Evolutionary conservation across 2,797 vertebrate genomes (phyloP).

Genomic region (Falco cherrug): DNA sequence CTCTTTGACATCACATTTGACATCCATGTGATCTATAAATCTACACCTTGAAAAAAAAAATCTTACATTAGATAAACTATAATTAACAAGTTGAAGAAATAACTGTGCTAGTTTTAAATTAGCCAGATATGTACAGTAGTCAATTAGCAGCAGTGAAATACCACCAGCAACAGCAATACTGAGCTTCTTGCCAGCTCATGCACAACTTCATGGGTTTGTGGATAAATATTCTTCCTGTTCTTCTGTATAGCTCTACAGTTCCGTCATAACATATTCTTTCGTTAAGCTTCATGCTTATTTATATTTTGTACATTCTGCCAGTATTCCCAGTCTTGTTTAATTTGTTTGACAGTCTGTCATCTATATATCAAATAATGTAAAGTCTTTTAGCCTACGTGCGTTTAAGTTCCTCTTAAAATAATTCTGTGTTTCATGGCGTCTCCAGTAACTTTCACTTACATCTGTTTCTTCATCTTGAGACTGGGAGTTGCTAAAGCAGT

Average conservation of each 20-base stretch:
- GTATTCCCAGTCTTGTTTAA: background rate
- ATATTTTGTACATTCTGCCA: background rate
- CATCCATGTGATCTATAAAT: background rate
- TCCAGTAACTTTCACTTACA: background rate
- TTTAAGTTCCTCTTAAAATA: background rate
- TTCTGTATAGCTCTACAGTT: background rate
- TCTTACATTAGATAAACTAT: background rate
- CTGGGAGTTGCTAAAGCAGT: background rate
- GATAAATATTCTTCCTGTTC: background rate
- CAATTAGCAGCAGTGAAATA: background rate
- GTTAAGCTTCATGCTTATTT: constrained; percentile 4
- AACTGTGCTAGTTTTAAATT: background rate
- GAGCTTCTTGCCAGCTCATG: background rate
- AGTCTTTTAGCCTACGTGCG: background rate
- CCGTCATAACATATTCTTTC: background rate
- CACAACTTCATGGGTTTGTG: background rate
- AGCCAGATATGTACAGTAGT: background rate
- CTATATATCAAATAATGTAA: background rate
- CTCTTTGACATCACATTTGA: background rate
- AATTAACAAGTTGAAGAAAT: background rate
- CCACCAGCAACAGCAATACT: background rate
- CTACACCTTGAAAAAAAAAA: background rate
- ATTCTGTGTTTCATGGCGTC: background rate
- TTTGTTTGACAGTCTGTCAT: constrained; percentile 2
- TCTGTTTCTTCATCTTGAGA: background rate